Evolutionary conservation across 2,888 invertebrate species (phyloP), one percentile per base, ranked within the genome.

Genomic region (Camptogramma bilineatum): DNA sequence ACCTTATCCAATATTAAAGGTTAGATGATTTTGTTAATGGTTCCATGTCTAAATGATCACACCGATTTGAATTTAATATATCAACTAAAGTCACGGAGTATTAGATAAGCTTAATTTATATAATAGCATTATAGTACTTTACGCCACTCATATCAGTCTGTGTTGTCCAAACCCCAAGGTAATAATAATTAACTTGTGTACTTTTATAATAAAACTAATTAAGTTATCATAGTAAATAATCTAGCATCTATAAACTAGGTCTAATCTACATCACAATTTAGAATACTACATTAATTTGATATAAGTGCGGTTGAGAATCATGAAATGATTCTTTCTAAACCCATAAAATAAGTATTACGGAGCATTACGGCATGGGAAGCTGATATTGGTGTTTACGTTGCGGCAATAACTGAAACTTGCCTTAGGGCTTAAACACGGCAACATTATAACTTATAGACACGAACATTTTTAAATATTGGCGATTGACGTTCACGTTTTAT

Each of bases 341-440:
- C 66, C 63, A 73, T 75, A 71, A 76, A 79, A 75, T 47, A 52
- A 16, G 42, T 50, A 62, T 57, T 42, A 54, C 19, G 9, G 21
- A 39, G 72, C 71, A 74, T 78, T 79, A 74, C 71, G 67, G 64
- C 69, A 48, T 56, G 56, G 65, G 57, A 68, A 74, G 63, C 69
- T 74, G 75, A 81, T 85, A 82, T 85, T 83, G 77, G 76, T 86
- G 73, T 84, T 86, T 83, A 79, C 80, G 73, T 73, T 73, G 74
- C 55, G 69, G 79, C 83, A 83, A 85, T 85, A 85, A 80, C 80
- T 73, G 76, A 77, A 76, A 72, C 73, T 74, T 71, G 62, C 47
- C 58, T 58, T 31, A 47, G 39, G 34, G 57, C 19, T 51, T 24
- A 7, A 39, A 1, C 9, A 9, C 10, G 9, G 16, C 21, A 9